A percentile compares a stretch with the other conserved stretches of the same genome.
Conservation (phyloP, 2,888 invertebrate species). For the Philereme vetulata region DNA sequence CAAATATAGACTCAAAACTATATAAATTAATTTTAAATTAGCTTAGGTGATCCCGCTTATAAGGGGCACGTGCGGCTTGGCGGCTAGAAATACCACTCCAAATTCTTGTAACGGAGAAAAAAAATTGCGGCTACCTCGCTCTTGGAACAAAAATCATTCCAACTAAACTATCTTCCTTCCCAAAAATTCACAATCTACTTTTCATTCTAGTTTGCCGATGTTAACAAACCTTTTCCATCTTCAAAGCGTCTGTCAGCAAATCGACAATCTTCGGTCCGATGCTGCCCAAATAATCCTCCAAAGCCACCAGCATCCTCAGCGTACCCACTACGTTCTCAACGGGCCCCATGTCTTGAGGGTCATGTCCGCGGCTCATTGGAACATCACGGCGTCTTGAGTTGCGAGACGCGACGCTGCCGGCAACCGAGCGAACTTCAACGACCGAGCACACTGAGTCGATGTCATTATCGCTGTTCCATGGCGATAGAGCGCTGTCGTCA, state of each 20-base stretch:
- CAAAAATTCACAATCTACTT: no score
- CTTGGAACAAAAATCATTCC: no score
- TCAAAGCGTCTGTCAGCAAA: slow-evolving; percentile 89
- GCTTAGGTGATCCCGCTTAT: no score
- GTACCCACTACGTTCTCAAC: slow-evolving; percentile 86
- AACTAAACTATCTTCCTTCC: no score
- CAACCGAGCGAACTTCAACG: slow-evolving; percentile 50
- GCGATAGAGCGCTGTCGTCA: slow-evolving; percentile 60
- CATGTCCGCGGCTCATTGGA: slow-evolving; percentile 3
- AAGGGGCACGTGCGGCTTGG: no score
- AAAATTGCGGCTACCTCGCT: no score
- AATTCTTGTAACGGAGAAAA: no score
- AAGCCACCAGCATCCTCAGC: slow-evolving; percentile 89
- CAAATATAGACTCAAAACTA: no score
- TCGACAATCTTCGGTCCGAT: slow-evolving; percentile 91
- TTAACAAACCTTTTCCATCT: slow-evolving; percentile 87
- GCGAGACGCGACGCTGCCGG: slow-evolving; percentile 42
- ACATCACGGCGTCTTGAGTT: slow-evolving; percentile 28
- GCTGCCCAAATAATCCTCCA: slow-evolving; percentile 93
- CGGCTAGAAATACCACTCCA: no score
- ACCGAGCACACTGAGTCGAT: slow-evolving; percentile 59
- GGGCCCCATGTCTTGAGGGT: slow-evolving; percentile 61
- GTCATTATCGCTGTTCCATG: slow-evolving; percentile 71
- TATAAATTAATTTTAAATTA: no score
- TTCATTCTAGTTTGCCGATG: no score